Conservation (phyloP, 2,113 vertebrate species). For the Reinhardtius hippoglossoides region DNA sequence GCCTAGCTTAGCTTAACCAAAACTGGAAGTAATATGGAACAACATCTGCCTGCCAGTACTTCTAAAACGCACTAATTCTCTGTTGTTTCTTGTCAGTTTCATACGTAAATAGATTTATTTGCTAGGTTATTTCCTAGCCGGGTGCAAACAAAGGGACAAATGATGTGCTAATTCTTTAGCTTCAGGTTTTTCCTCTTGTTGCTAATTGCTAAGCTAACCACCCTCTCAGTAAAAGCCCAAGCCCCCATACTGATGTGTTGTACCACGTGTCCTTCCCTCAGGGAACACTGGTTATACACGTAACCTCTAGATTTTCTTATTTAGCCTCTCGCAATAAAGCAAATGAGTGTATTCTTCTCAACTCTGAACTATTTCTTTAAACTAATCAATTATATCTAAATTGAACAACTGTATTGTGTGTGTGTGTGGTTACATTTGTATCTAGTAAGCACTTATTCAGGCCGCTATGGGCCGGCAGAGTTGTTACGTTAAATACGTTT, state of each 20-base stretch:
- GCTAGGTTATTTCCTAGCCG: background rate
- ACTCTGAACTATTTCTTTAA: constrained; percentile 10
- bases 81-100: no score
- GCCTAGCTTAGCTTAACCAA: constrained; percentile 1
- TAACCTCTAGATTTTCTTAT: background rate
- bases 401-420: background rate
- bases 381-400: background rate
- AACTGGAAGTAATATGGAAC: background rate
- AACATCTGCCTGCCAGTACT: background rate
- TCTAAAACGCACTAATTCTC: no score
- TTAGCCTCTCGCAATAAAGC: background rate
- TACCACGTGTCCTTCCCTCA: background rate
- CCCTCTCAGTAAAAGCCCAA: no score
- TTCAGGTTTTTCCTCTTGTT: no score
- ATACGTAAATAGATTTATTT: no score
- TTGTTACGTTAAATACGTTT: constrained; percentile 23
- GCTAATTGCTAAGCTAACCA: no score
- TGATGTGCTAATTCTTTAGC: no score
- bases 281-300: background rate
- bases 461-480: constrained; percentile 30
- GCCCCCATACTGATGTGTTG: background rate
- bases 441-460: constrained; percentile 42
- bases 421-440: constrained; percentile 9
- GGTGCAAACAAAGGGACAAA: background rate
- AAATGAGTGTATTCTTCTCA: background rate